Percentiles rank a stretch among this genome's conserved stretches.
phyloP scores from a whole-genome alignment of 2,888 invertebrate species.

The Crossocerus cetratus region DNA sequence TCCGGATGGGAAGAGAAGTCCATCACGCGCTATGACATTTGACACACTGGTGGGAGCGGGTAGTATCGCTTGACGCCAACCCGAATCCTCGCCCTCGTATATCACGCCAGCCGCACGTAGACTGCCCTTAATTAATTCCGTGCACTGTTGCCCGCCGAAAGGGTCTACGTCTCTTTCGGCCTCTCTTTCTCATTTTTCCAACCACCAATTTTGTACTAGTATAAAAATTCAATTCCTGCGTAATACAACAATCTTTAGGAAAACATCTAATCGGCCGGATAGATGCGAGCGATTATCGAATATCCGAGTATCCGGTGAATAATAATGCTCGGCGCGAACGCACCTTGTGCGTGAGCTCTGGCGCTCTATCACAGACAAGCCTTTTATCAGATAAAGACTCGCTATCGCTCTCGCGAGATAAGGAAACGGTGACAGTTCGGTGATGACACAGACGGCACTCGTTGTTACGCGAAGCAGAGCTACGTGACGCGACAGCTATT shows the following conservation, averaged over 20 bases:
- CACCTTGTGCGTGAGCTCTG: constrained; percentile 17
- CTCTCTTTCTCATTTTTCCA: constrained; percentile 32
- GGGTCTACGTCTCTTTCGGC: not conserved
- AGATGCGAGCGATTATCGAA: no score
- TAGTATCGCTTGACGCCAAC: not conserved
- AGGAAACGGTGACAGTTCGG: constrained; percentile 58
- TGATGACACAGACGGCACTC: constrained; percentile 50
- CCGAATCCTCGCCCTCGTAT: not conserved
- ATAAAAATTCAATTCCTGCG: no score
- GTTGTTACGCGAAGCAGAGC: constrained; percentile 39
- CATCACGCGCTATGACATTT: constrained; percentile 21
- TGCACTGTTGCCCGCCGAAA: constrained; percentile 8
- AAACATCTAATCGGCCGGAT: no score
- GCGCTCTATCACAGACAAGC: constrained; percentile 41
- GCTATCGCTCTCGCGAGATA: constrained; percentile 62
- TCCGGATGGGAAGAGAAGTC: constrained; percentile 32
- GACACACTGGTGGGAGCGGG: not conserved
- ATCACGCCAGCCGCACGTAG: not conserved
- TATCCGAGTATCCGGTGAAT: not conserved
- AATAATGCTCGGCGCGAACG: constrained; percentile 21
- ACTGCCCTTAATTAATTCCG: constrained; percentile 39
- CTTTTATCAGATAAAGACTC: constrained; percentile 61
- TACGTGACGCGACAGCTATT: constrained; percentile 54
- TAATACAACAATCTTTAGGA: no score
- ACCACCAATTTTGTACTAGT: no score